phyloP scores from a whole-genome alignment of 2,113 vertebrate species.

The Stegostoma tigrinum region DNA sequence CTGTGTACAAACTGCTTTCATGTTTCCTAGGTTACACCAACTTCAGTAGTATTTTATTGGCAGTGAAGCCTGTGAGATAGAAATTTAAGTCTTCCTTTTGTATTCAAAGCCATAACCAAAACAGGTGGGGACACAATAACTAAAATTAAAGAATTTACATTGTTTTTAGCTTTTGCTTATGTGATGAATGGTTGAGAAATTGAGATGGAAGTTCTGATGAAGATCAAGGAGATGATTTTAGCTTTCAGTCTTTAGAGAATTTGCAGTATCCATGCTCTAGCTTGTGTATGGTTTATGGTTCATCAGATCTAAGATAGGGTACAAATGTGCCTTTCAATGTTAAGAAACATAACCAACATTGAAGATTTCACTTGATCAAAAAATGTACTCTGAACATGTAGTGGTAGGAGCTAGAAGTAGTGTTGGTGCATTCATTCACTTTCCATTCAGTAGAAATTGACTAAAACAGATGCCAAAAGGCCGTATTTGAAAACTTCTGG shows the following conservation, averaged over 20 bases:
- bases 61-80: too few relatives aligned
- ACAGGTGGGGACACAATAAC: too few relatives aligned
- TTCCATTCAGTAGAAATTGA: neutral
- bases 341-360: neutral
- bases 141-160: too few relatives aligned
- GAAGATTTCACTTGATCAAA: conserved; percentile 1
- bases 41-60: too few relatives aligned
- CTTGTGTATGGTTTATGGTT: neutral
- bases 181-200: too few relatives aligned
- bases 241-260: neutral
- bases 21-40: too few relatives aligned
- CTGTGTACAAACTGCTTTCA: too few relatives aligned
- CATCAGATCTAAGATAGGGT: neutral
- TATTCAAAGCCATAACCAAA: too few relatives aligned
- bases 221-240: too few relatives aligned
- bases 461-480: neutral
- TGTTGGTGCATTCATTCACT: neutral
- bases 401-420: neutral
- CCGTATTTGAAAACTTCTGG: neutral
- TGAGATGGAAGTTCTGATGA: too few relatives aligned
- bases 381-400: neutral
- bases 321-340: neutral
- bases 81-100: too few relatives aligned
- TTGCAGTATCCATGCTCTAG: neutral
- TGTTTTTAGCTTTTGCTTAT: too few relatives aligned